Conservation (phyloP, 2,888 invertebrate species). For the Aquatica leii region DNA sequence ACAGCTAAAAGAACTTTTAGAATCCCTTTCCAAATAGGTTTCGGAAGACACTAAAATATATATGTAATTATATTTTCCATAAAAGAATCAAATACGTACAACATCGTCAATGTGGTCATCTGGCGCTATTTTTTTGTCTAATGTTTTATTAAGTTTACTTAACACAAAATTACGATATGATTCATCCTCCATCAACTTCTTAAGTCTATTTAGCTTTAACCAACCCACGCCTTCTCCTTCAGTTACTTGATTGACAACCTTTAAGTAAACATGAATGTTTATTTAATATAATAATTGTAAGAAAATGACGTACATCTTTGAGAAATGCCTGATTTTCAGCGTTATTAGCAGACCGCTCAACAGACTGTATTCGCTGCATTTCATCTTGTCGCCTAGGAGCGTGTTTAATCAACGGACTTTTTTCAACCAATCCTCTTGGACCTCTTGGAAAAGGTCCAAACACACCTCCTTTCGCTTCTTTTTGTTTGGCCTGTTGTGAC, state of each 20-base stretch:
- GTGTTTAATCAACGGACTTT: conserved; percentile 88
- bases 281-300: no score
- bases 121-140: conserved; percentile 91
- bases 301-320: conserved; percentile 75
- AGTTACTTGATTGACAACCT: conserved; percentile 82
- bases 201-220: conserved; percentile 90
- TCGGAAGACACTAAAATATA: conserved; percentile 78
- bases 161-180: conserved; percentile 96
- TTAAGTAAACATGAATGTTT: conserved; percentile 26
- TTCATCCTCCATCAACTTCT: conserved; percentile 98
- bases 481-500: conserved; percentile 53
- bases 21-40: conserved; percentile 96
- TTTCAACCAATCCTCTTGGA: conserved; percentile 85
- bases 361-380: conserved; percentile 71
- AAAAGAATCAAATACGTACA: conserved; percentile 67
- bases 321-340: conserved; percentile 93
- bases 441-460: conserved; percentile 82
- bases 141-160: conserved; percentile 91
- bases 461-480: conserved; percentile 63
- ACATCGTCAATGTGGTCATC: conserved; percentile 98
- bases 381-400: conserved; percentile 74
- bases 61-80: neutral
- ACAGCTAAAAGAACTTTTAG: conserved; percentile 90
- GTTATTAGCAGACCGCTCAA: conserved; percentile 78
- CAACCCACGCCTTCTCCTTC: conserved; percentile 96